phyloP scores from a whole-genome alignment of 2,888 invertebrate genomes.

The Cylindroiulus punctatus region DNA sequence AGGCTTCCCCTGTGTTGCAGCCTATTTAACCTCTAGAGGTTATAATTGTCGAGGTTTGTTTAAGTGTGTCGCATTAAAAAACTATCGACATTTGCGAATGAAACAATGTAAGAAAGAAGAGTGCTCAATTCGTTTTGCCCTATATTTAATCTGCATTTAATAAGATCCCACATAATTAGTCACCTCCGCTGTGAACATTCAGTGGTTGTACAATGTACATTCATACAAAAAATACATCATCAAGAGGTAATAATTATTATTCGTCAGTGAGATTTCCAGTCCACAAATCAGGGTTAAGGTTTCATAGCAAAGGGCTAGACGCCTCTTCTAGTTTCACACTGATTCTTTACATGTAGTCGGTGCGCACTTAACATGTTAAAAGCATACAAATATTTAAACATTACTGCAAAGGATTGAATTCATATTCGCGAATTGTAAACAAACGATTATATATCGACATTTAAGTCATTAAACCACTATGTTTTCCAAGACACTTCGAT shows the following conservation, averaged over 20 bases:
- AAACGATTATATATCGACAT: no score
- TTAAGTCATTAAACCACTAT: no score
- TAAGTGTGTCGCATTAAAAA: no score
- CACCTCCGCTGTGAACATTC: not conserved
- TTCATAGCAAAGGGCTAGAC: not conserved
- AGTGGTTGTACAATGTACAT: not conserved
- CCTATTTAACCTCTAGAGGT: no score
- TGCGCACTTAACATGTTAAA: not conserved
- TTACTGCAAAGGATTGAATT: not conserved
- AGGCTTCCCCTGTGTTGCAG: no score
- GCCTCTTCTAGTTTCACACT: not conserved
- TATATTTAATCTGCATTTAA: not conserved
- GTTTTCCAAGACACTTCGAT: no score
- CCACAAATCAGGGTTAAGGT: no score
- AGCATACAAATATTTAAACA: not conserved
- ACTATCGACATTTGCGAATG: no score
- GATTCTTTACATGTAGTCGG: not conserved
- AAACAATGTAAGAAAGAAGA: no score
- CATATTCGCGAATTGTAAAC: no score
- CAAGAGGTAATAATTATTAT: not conserved
- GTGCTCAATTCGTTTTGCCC: no score
- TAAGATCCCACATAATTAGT: not conserved
- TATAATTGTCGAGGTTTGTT: no score
- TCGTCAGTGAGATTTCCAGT: not conserved
- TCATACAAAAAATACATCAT: not conserved